Conservation (phyloP, 2,113 vertebrate genomes). For the Elachura formosa region DNA sequence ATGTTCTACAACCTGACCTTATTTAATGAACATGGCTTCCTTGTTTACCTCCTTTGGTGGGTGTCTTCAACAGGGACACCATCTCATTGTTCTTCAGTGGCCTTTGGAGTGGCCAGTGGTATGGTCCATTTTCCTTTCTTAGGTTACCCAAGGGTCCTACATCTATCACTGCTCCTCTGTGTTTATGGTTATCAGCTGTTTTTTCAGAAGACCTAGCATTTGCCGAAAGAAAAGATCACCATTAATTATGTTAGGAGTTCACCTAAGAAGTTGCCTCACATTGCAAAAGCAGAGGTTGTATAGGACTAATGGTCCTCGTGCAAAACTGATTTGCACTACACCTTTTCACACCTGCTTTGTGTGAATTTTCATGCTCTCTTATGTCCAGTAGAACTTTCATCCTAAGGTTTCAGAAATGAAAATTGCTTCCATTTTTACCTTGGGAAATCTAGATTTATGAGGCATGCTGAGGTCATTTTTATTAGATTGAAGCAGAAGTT, state of each 20-base stretch:
- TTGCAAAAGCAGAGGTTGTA: background rate
- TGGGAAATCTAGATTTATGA: background rate
- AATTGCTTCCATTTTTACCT: background rate
- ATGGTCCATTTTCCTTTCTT: background rate
- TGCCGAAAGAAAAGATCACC: background rate
- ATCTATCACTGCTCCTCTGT: background rate
- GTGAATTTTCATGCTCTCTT: background rate
- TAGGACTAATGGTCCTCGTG: background rate
- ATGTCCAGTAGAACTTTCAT: background rate
- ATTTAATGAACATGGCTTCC: background rate
- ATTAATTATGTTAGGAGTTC: background rate
- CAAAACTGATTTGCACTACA: background rate
- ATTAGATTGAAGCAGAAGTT: background rate
- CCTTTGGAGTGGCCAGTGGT: background rate
- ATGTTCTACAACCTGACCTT: accelerated
- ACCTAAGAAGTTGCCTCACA: background rate
- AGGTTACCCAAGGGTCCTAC: background rate
- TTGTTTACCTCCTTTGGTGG: background rate
- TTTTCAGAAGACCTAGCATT: background rate
- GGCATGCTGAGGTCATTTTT: background rate
- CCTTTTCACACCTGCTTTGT: background rate
- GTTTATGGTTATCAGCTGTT: background rate
- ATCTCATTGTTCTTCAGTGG: background rate
- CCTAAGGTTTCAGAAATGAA: background rate
- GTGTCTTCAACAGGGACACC: background rate